phyloP scores from a whole-genome alignment of 2,113 vertebrate species.

The Coptodon bakossiorum region DNA sequence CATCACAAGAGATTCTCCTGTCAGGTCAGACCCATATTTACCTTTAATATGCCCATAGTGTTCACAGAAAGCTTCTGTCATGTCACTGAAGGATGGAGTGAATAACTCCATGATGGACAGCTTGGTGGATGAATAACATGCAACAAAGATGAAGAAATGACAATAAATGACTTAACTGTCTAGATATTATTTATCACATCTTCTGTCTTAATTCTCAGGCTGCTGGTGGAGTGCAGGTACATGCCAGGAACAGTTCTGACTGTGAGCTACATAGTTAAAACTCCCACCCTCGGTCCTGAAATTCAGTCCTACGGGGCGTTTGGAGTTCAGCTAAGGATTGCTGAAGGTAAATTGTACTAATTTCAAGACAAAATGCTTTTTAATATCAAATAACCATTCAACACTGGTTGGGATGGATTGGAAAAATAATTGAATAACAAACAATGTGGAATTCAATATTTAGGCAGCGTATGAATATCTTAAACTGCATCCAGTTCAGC shows the following conservation, averaged over 20 bases:
- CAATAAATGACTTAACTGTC: background rate
- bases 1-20: conserved; percentile 72
- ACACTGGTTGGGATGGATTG: background rate
- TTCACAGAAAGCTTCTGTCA: background rate
- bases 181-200: background rate
- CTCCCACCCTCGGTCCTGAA: conserved; percentile 57
- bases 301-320: conserved; percentile 62
- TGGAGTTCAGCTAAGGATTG: conserved; percentile 74
- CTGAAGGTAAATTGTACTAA: conserved; percentile 54
- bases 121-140: background rate
- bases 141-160: background rate
- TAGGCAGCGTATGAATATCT: background rate
- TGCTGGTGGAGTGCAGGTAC: conserved; percentile 72
- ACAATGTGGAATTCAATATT: background rate
- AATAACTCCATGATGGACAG: background rate
- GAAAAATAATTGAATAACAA: background rate
- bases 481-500: background rate
- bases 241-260: conserved; percentile 41
- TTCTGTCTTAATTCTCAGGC: conserved; percentile 26
- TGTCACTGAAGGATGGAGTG: background rate
- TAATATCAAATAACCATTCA: background rate
- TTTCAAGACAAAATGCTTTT: background rate
- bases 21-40: conserved; percentile 55
- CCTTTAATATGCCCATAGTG: background rate
- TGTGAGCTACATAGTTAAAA: conserved; percentile 71